These are phyloP conservation scores for Calcarius ornatus DNA, from an alignment of 2,113 vertebrate genomes.

Conservation along the genomic window DNA sequence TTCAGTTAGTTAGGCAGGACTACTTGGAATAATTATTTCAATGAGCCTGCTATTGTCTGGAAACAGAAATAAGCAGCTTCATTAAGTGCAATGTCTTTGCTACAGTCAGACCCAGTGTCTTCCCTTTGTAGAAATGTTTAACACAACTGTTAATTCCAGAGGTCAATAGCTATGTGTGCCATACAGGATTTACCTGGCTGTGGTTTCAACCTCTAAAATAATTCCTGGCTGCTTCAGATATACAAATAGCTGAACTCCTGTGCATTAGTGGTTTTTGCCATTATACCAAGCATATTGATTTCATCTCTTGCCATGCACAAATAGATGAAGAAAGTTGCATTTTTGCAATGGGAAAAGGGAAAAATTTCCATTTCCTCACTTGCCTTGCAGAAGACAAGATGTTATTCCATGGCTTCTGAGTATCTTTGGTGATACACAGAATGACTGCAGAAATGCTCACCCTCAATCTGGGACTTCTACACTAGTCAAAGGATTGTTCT, in stretches of 20 bases:
- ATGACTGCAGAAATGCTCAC: neutral
- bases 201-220: neutral
- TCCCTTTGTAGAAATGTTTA: neutral
- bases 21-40: neutral
- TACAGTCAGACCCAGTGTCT: neutral
- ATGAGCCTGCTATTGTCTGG: neutral
- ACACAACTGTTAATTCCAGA: neutral
- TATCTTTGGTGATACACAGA: neutral
- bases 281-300: neutral
- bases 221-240: neutral
- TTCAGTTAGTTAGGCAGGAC: neutral
- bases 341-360: neutral
- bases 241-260: neutral
- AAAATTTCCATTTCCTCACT: neutral
- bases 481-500: neutral
- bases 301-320: neutral
- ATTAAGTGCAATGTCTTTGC: neutral
- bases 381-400: neutral
- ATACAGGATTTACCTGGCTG: neutral
- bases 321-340: neutral
- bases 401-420: neutral
- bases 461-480: neutral
- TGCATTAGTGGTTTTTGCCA: neutral
- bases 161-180: neutral
- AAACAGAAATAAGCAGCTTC: neutral